Evolutionary conservation across 2,113 vertebrate genomes (phyloP).

Genomic region (Myotis lucifugus): DNA sequence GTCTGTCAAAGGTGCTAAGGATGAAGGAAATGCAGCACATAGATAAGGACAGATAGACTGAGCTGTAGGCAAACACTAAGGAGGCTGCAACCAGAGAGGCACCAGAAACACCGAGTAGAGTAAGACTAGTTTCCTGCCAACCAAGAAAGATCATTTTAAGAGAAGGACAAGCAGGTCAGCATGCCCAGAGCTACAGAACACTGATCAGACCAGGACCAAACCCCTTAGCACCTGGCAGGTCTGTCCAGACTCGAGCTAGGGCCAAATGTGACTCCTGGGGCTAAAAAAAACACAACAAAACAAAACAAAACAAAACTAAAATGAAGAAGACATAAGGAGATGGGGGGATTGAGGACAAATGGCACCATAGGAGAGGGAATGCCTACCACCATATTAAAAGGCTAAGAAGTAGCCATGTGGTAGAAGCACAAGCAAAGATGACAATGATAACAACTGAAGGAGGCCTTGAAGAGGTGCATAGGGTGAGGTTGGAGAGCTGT

Average conservation of each 20-base stretch:
- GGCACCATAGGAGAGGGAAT: not conserved
- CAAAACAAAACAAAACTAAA: not conserved
- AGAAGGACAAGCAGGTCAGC: constrained; percentile 27
- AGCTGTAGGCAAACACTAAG: not conserved
- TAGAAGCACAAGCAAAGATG: not conserved
- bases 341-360: not conserved
- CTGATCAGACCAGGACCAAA: not conserved
- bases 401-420: not conserved
- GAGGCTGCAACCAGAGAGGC: not conserved
- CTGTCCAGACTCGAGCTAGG: not conserved
- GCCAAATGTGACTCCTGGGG: not conserved
- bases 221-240: not conserved
- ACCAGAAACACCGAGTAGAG: not conserved
- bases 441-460: not conserved
- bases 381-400: not conserved
- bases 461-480: not conserved
- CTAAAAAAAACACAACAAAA: too few relatives aligned
- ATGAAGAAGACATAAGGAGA: not conserved
- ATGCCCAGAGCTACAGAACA: not conserved
- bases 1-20: not conserved
- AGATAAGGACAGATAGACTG: not conserved
- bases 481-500: not conserved
- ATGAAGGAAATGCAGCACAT: not conserved
- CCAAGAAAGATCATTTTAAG: constrained; percentile 3
- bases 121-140: constrained; percentile 26